Conservation (phyloP, 2,113 vertebrate species). For the Myiozetetes cayanensis region DNA sequence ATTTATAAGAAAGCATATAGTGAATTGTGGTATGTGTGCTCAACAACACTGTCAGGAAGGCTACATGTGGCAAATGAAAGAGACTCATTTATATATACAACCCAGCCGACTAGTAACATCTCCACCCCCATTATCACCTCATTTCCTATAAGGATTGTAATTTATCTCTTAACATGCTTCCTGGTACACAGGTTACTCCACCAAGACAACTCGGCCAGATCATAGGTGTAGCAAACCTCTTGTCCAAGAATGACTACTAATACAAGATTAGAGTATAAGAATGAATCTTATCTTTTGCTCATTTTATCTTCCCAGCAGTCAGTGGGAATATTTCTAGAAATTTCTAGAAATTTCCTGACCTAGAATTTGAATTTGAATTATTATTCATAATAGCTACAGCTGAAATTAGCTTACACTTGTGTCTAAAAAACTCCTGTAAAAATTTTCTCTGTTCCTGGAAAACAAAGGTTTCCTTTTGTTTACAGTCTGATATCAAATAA, state of each 20-base stretch:
- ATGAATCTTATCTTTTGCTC: neutral
- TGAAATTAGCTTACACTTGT: neutral
- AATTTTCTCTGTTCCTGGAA: accelerated
- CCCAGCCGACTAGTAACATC: neutral
- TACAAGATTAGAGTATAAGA: neutral
- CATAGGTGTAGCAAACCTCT: neutral
- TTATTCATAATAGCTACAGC: neutral
- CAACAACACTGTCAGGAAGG: neutral
- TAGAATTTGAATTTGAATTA: neutral
- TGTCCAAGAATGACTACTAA: neutral
- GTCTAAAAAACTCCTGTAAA: neutral
- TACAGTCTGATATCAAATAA: neutral
- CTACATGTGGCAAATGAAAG: neutral
- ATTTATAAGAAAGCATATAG: neutral
- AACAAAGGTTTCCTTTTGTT: neutral
- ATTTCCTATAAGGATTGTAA: neutral
- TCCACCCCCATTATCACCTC: neutral
- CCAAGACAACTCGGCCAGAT: neutral
- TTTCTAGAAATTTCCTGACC: neutral
- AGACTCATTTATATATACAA: accelerated
- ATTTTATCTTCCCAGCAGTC: neutral
- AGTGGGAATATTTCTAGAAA: neutral
- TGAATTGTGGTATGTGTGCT: neutral
- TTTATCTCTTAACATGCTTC: neutral
- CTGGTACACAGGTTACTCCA: neutral